A percentile compares a stretch with the other conserved stretches of the same genome.
phyloP scores from a whole-genome alignment of 2,888 invertebrate genomes.

The Dascillus cervinus region DNA sequence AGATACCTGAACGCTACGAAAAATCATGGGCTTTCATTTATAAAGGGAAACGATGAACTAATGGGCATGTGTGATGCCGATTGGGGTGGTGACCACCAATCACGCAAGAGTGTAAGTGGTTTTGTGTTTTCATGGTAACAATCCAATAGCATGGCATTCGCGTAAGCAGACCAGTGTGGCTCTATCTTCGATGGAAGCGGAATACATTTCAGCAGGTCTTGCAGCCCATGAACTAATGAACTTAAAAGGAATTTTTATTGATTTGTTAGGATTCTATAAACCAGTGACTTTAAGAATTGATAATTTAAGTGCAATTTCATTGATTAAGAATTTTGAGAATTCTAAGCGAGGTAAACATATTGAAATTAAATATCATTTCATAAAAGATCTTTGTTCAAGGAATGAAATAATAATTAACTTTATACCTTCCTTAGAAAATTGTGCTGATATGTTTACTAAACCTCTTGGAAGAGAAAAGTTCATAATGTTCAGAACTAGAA shows the following conservation, averaged over 20 bases:
- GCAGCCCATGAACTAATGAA: constrained; percentile 7
- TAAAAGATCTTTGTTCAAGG: no score
- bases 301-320: background rate
- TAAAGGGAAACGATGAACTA: background rate
- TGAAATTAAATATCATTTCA: background rate
- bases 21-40: constrained; percentile 2
- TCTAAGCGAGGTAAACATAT: background rate
- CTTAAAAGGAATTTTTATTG: constrained; percentile 7
- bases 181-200: constrained; percentile 5
- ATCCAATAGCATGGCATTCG: constrained; percentile 14
- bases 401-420: no score
- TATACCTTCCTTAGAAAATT: no score
- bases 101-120: constrained; percentile 17
- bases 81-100: constrained; percentile 13
- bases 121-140: constrained; percentile 13
- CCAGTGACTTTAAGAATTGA: background rate
- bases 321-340: constrained; percentile 1
- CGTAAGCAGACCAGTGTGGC: constrained; percentile 7
- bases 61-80: constrained; percentile 14
- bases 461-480: no score
- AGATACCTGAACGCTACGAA: constrained; percentile 5
- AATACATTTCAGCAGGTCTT: constrained; percentile 5
- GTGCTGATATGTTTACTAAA: no score
- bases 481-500: no score
- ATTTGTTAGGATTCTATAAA: background rate